A percentile compares a stretch with the other conserved stretches of the same genome.
These are phyloP conservation scores for Hapalemur alaotrensis DNA, from an alignment of 2,797 vertebrate species.

Conservation along the genomic window DNA sequence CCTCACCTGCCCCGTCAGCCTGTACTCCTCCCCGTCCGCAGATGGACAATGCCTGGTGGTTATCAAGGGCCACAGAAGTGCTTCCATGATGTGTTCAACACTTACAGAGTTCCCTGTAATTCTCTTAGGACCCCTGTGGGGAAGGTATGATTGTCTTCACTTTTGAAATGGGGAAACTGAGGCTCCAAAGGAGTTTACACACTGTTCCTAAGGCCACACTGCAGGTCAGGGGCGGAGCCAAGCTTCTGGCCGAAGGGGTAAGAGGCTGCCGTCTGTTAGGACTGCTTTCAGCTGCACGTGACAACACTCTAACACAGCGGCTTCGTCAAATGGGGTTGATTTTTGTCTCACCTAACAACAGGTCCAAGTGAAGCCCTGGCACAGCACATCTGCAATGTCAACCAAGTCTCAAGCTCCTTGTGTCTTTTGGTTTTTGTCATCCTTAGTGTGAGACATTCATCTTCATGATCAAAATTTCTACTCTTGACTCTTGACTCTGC, in stretches of 20 bases:
- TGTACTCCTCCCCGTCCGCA: too few species aligned
- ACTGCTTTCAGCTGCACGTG: rapidly evolving
- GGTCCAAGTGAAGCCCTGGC: not conserved
- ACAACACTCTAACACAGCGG: not conserved
- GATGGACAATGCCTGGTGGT: not conserved
- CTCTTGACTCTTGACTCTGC: not conserved
- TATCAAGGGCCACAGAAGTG: too few species aligned
- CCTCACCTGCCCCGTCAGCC: not conserved
- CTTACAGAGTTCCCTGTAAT: not conserved
- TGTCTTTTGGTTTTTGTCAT: not conserved
- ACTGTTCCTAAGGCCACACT: not conserved
- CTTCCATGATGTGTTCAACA: not conserved
- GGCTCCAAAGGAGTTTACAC: not conserved
- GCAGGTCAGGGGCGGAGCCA: not conserved
- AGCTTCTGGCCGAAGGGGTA: rapidly evolving
- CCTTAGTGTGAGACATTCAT: not conserved
- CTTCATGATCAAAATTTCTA: not conserved
- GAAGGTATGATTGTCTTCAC: not conserved
- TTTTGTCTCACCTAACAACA: not conserved
- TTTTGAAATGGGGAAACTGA: not conserved
- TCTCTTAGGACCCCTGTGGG: not conserved
- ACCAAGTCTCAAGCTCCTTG: not conserved
- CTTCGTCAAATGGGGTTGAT: not conserved
- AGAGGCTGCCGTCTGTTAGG: too few species aligned
- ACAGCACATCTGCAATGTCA: rapidly evolving